These are phyloP conservation scores for Limulus polyphemus DNA, from an alignment of 2,888 invertebrate genomes.

Conservation along the genomic window DNA sequence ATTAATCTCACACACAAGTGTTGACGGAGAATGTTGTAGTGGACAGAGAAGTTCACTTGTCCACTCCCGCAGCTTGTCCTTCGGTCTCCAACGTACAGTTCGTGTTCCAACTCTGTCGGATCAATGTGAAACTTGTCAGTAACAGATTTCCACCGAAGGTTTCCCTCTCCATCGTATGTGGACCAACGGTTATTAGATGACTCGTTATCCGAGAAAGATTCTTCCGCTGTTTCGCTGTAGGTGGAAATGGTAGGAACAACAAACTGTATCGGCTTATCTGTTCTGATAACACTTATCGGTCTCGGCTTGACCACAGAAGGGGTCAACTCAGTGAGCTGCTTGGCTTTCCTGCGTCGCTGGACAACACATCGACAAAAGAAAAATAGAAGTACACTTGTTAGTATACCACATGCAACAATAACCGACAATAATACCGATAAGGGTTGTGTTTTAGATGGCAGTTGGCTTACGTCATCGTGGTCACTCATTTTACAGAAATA, in stretches of 20 bases:
- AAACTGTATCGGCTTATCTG: conserved; percentile 23
- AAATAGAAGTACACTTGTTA: conserved; percentile 11
- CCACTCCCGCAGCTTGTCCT: conserved; percentile 9
- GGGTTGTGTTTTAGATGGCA: too few relatives aligned
- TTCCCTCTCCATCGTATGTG: conserved; percentile 8
- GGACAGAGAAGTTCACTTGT: conserved; percentile 21
- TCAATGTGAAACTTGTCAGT: conserved; percentile 13
- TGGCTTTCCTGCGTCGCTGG: conserved; percentile 10
- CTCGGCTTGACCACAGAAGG: conserved; percentile 8
- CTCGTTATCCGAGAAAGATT: conserved; percentile 19
- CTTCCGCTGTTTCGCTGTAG: conserved; percentile 18
- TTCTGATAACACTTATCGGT: conserved; percentile 16
- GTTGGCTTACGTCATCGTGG: too few relatives aligned
- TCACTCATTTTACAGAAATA: too few relatives aligned
- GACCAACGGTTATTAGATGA: conserved; percentile 17
- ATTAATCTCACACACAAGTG: conserved; percentile 21
- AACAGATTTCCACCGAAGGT: not conserved
- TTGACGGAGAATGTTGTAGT: conserved; percentile 18
- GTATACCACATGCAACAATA: too few relatives aligned
- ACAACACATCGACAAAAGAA: conserved; percentile 13
- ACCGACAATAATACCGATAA: too few relatives aligned
- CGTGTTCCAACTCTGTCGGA: conserved; percentile 18
- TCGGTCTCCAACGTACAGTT: conserved; percentile 14
- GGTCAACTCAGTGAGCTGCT: conserved; percentile 13
- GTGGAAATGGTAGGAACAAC: conserved; percentile 23